Percentiles rank a stretch among this genome's conserved stretches.
Evolutionary conservation across 2,797 vertebrate species (phyloP).

Genomic region (Sebastes steindachneri): DNA sequence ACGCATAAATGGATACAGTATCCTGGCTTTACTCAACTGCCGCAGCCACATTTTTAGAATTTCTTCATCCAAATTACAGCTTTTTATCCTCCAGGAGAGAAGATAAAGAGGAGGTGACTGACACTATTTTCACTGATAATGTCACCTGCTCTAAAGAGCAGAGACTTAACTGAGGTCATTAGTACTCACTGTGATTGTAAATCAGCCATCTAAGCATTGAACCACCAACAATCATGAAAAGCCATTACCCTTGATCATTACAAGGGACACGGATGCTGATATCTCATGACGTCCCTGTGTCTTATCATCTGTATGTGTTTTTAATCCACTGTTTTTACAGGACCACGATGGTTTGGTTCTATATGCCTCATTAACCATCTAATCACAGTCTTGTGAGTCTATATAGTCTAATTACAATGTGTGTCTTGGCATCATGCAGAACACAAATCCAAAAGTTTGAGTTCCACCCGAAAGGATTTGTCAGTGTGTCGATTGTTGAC

Average conservation of each 20-base stretch:
- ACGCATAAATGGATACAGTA: neutral
- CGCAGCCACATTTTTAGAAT: neutral
- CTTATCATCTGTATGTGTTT: neutral
- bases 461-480: constrained; percentile 2
- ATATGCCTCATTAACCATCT: neutral
- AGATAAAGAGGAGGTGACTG: neutral
- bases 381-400: neutral
- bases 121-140: neutral
- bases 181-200: neutral
- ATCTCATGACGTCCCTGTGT: neutral
- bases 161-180: neutral
- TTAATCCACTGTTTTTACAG: neutral
- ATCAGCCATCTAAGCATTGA: neutral
- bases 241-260: neutral
- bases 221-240: neutral
- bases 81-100: neutral
- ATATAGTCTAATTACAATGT: neutral
- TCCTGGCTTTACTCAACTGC: neutral
- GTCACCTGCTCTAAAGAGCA: neutral
- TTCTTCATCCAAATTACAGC: neutral
- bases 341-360: neutral
- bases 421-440: neutral
- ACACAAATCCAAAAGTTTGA: constrained; percentile 3
- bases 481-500: neutral
- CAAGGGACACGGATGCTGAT: neutral